Base-by-base conservation (phyloP, 2,888 invertebrate species). In the Phaonia tiefii region DNA sequence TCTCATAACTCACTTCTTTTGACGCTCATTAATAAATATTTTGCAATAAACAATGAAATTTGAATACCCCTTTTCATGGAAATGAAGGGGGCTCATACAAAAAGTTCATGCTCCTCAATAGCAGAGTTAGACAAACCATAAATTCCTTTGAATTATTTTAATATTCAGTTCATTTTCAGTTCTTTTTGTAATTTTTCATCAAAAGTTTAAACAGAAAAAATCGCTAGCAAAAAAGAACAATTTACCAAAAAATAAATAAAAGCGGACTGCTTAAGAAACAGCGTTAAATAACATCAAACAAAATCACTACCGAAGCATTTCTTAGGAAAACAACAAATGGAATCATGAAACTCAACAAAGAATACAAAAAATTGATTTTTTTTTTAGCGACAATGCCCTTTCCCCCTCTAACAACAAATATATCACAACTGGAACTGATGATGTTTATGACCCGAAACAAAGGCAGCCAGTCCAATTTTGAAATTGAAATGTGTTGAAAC, bases 261-360 rank as follows among this genome's bases (percentile, higher is more conserved):
- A 31, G 4, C 8, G 4, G 8, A 31, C 73, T 54, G 26, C 46
- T 25, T 20, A 2, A 65, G 65, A 54, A 66, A 60, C 15, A 66
- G 76, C 46, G 49, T 76, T 73, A 65, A 76, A 73, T 76, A 76
- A 76, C 69, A 65, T 69, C 46, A 44, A 73, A 65, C 31, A 31
- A 75, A 70, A 73, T 73, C 80, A 70, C 76, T 70, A 66, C 49
- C 73, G 49, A 1, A 65, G 49, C 49, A 73, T 4, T 80, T 80
- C 73, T 73, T 39, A 44, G 65, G 13, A 80, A 80, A 56, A 31
- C 3, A 69, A n/a, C 20, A 72, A 63, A 31, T 31, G 31, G 8
- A 63, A 63, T 56, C 26, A 13, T 13, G 26, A 3, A 56, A 56
- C 44, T n/a, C 2, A 13, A 13, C 54, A 54, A 54, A 49, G 10